Conservation (phyloP, 2,888 invertebrate species). For the Nephrotoma appendiculata region DNA sequence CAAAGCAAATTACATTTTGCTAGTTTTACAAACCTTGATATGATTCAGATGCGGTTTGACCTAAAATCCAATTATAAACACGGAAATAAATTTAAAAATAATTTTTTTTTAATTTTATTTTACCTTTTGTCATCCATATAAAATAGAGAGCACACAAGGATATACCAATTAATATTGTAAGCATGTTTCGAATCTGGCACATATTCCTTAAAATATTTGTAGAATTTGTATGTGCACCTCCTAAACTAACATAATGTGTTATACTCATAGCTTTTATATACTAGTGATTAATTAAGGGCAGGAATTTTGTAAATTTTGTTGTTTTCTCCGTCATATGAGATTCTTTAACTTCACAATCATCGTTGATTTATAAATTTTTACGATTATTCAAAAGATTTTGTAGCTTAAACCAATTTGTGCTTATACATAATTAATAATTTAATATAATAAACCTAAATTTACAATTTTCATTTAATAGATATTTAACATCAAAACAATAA, state of each 20-base stretch:
- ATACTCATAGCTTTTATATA: background rate
- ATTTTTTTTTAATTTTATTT: slow-evolving; percentile 3
- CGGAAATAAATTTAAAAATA: background rate
- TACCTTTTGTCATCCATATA: slow-evolving; percentile 20
- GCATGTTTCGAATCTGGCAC: background rate
- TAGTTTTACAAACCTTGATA: background rate
- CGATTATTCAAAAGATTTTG: too few species aligned
- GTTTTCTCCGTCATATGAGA: background rate
- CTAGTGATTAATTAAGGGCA: background rate
- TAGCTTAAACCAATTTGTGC: too few species aligned
- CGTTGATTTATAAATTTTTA: background rate
- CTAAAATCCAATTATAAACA: background rate
- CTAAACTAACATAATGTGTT: background rate
- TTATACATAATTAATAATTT: too few species aligned
- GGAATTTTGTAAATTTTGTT: background rate
- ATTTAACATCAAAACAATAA: background rate
- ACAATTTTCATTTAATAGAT: too few species aligned
- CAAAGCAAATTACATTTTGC: background rate
- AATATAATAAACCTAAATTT: too few species aligned
- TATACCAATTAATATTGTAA: background rate
- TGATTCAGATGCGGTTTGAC: background rate
- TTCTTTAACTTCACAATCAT: background rate
- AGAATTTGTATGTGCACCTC: background rate
- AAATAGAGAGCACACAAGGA: slow-evolving; percentile 16
- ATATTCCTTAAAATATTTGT: background rate